Evolutionary conservation across 2,797 vertebrate genomes (phyloP).

Genomic region (Mareca strepera): DNA sequence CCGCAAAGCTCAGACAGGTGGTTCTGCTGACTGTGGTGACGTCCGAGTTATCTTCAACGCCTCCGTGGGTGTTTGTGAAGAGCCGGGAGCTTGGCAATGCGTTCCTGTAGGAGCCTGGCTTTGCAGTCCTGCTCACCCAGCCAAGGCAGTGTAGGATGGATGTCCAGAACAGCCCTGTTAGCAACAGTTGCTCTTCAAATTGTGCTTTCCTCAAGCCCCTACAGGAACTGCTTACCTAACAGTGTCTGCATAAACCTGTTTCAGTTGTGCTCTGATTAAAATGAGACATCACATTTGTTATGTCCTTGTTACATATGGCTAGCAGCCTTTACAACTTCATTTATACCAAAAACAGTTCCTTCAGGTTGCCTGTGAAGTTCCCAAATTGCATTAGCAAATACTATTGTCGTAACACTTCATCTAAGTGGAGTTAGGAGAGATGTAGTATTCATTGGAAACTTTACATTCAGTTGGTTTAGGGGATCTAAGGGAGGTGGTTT

Average conservation of each 20-base stretch:
- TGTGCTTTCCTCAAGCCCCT: background rate
- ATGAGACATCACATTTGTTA: background rate
- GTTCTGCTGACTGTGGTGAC: background rate
- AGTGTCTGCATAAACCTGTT: background rate
- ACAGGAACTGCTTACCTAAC: background rate
- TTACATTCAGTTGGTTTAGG: fast-evolving
- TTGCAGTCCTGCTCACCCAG: fast-evolving
- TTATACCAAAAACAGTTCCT: background rate
- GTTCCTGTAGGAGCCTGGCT: background rate
- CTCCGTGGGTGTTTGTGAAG: background rate
- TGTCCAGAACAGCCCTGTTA: background rate
- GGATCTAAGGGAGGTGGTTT: background rate
- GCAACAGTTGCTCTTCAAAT: background rate
- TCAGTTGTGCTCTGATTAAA: background rate
- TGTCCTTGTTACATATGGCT: fast-evolving
- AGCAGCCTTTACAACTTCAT: background rate
- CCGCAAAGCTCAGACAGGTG: background rate
- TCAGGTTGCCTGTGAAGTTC: background rate
- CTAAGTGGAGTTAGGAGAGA: background rate
- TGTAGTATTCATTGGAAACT: background rate
- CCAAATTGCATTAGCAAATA: background rate
- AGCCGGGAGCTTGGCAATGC: fast-evolving
- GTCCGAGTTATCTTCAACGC: fast-evolving
- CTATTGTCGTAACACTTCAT: background rate
- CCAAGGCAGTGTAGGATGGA: background rate